Evolutionary conservation across 2,888 invertebrate species (phyloP), one percentile per base, ranked within the genome.

Genomic region (Maniola hyperantus): DNA sequence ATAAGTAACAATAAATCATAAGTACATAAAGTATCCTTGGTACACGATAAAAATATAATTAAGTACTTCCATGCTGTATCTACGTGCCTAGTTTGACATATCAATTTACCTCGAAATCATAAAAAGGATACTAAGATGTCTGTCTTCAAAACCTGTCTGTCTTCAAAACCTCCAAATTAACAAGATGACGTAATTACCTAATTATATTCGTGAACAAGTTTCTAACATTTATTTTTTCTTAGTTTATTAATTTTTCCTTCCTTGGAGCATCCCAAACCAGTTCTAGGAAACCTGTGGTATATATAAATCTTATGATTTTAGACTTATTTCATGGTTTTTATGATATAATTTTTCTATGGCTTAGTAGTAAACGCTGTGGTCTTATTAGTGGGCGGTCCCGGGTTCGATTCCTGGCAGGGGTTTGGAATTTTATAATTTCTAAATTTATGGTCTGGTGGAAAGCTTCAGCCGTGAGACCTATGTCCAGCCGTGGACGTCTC

Each of bases 1-100:
- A 18, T 33, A 59, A 44, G n/a, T 46, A 11, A 46, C 59, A 34
- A 18, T 59, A 59, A 59, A 59, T 59, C 46, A 59, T 34, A 46
- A 18, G 33, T 15, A 26, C 26, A 8, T 13, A 18, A 18, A 10
- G 0, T 48, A 15, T 59, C 59, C 59, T 59, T 48, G 59, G 46
- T 34, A 26, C 57, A 34, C 18, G 33, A 26, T 46, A 46, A 59
- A 48, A 33, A 59, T 15, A 20, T 11, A 11, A 55, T 55, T 20
- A 55, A 11, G 39, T 39, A 39, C 39, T 10, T 39, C 5, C 1
- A 18, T 1, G 20, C 11, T 58, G 26, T 44, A 33, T 18, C 33
- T 46, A 59, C 59, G 59, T 59, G 59, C 59, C 48, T 34, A 46
- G 33, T 15, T 48, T 18, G 15, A 15, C 34, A 10, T 2, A 7